Conservation (phyloP, 2,888 invertebrate species). For the Trachelus stipa region DNA sequence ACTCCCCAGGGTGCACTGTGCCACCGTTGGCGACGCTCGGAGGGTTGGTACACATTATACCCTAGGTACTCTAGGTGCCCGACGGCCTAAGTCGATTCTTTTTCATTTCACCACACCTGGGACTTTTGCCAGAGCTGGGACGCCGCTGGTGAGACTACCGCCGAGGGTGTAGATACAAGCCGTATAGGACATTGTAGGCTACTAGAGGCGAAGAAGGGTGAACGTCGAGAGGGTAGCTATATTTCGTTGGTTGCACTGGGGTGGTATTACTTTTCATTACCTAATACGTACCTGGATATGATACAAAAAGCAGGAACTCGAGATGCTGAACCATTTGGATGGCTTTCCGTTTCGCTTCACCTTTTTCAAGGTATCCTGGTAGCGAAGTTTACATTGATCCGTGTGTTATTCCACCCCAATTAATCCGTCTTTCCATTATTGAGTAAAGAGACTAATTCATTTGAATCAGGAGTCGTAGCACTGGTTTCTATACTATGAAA, state of each 20-base stretch:
- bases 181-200: background rate
- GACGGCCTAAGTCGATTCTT: slow-evolving; percentile 20
- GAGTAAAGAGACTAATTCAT: background rate
- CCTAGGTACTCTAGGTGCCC: slow-evolving; percentile 6
- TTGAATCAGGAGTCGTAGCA: background rate
- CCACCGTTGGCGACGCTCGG: background rate
- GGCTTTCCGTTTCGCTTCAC: background rate
- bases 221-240: background rate
- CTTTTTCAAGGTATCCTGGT: background rate
- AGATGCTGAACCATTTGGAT: background rate
- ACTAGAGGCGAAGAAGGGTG: background rate
- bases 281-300: background rate
- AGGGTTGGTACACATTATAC: slow-evolving; percentile 7
- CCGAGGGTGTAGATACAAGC: background rate
- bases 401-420: background rate
- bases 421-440: background rate
- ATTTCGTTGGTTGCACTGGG: slow-evolving; percentile 10
- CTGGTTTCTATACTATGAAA: background rate
- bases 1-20: slow-evolving; percentile 18
- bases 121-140: background rate
- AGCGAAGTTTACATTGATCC: background rate
- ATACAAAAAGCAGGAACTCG: background rate
- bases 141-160: background rate
- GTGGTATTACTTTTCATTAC: slow-evolving; percentile 25
- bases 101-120: slow-evolving; percentile 23